These are phyloP conservation scores for Rhizoglyphus robini DNA, from an alignment of 1,140 invertebrate genomes.

Conservation along the genomic window DNA sequence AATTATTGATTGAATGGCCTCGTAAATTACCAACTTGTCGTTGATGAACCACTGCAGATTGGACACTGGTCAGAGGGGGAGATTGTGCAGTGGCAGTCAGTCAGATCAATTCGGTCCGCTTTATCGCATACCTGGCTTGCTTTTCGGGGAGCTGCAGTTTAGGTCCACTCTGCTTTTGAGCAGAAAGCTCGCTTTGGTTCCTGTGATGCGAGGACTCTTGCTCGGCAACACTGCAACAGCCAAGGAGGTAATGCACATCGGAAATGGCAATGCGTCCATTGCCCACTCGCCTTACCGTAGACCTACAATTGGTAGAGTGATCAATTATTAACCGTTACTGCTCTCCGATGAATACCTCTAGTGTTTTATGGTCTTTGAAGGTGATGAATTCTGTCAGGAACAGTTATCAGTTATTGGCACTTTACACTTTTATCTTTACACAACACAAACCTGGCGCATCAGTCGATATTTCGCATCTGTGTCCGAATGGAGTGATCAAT, in stretches of 20 bases:
- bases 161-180: slow-evolving; percentile 25
- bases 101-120: background rate
- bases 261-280: too few species aligned
- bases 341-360: too few species aligned
- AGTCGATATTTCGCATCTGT: slow-evolving; percentile 59
- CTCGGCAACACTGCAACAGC: slow-evolving; percentile 25
- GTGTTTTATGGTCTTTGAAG: slow-evolving; percentile 6
- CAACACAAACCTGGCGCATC: slow-evolving; percentile 43
- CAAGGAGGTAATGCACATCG: background rate
- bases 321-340: too few species aligned
- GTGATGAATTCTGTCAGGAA: background rate
- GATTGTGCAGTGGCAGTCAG: background rate
- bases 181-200: slow-evolving; percentile 22
- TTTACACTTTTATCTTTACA: background rate
- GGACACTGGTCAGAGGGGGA: background rate
- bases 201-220: slow-evolving; percentile 28
- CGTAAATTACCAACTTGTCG: slow-evolving; percentile 22
- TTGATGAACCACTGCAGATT: slow-evolving; percentile 26
- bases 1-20: background rate
- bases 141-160: slow-evolving; percentile 28
- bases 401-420: background rate
- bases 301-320: background rate
- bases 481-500: background rate
- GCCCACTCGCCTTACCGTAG: slow-evolving; percentile 12
- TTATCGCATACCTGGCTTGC: slow-evolving; percentile 25